Evolutionary conservation across 2,113 vertebrate species (phyloP), one percentile per base, ranked within the genome.

Genomic region (Sinocyclocheilus maitianheensis): DNA sequence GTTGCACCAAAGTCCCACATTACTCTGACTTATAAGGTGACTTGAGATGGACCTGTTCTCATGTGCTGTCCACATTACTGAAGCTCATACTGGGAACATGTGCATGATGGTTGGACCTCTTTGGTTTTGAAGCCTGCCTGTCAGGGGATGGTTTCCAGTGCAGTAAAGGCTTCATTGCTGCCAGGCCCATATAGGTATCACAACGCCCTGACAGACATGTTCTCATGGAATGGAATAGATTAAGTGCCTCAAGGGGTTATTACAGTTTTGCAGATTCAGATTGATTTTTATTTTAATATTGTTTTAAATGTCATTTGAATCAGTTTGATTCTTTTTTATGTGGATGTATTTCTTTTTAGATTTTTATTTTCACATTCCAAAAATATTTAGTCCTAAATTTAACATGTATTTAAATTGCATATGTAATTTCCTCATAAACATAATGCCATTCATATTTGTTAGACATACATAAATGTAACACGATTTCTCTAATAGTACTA

Each of bases 1-100:
- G 48, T 77, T 77, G 77, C 77, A 95, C 94, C 94, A 95, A 94
- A 89, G 95, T 94, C 91, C 90, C 93, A 91, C 93, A 90, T 88
- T 94, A 95, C 95, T 93, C 89, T 90, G 92, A 95, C 91, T 94
- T 90, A 95, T 94, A 86, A 92, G 92, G 91, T 94, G 92, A 93
- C 94, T 93, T 90, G 91, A 76, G 88, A 93, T 89, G 92, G 93
- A 93, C 92, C 93, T 85, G 37, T 63, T 87, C 87, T 87, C 88
- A 11, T 88, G 84, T 89, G 85, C 87, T 89, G 88, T 88, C 77
- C 87, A 88, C 89, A 89, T 92, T 90, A 87, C 83, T 67, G 63
- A 84, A 60, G 67, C 37, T 77, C 22, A 48, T 77, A 82, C 40
- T 74, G 65, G 43, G 20, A 63, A 76, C 80, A 37, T 78, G 85